Evolutionary conservation across 1,140 invertebrate species (phyloP), one percentile per base, ranked within the genome.

Genomic region (Myzus persicae): DNA sequence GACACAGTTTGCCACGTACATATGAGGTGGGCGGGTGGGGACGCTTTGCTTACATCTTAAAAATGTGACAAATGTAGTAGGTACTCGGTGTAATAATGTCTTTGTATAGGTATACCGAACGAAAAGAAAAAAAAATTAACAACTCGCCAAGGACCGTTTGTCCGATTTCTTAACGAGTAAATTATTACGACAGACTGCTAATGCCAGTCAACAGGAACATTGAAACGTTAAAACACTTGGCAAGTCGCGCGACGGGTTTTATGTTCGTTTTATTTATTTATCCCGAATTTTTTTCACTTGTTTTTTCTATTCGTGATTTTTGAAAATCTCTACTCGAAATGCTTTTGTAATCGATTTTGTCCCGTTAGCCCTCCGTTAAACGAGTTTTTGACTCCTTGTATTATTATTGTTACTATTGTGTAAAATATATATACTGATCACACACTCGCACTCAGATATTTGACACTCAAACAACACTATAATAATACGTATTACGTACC

Each of bases 161-260:
- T 90, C 48, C 89, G 51, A 90, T 90, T 51, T 89, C 88, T 89
- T 89, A 51, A 89, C 46, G 88, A 36, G 46, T 90, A 90, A 90
- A 90, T 67, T 67, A 90, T 90, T 90, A 38, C 89, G 89, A 67
- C 89, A 90, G 48, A 40, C 89, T 26, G 31, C 38, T 40, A 40
- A 31, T 67, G 89, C 36, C 89, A 59, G 89, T 90, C 54, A 42
- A 90, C 89, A 38, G 51, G 36, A 59, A 59, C 40, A 90, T 90
- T 90, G 89, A 90, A 90, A 90, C 54, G 54, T 90, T 59, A 90
- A 54, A 90, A 59, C 44, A 51, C 88, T 89, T 36, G 88, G 46
- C 88, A 89, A 89, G 88, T 54, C 88, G 36, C 88, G 36, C 88
- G 46, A 89, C 88, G 88, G 48, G 88, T 89, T 89, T 89, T 89